These are phyloP conservation scores for Cebidichthys violaceus DNA, from an alignment of 2,113 vertebrate genomes.

Conservation along the genomic window DNA sequence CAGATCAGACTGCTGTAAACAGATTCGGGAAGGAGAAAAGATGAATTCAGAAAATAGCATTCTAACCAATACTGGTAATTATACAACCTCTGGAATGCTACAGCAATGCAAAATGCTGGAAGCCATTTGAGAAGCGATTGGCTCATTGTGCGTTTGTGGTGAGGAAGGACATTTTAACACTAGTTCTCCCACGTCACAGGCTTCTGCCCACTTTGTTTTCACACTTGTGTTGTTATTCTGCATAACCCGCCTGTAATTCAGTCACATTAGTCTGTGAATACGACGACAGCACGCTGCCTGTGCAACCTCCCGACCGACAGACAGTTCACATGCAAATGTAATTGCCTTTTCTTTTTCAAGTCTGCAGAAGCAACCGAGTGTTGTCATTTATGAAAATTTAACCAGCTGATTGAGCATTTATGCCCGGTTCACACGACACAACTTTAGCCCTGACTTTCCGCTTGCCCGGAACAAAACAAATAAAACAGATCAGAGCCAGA, in stretches of 20 bases:
- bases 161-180: constrained; percentile 58
- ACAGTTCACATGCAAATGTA: constrained; percentile 32
- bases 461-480: neutral
- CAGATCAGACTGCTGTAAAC: constrained; percentile 35
- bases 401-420: constrained; percentile 15
- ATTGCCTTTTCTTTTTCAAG: constrained; percentile 1
- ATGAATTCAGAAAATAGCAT: constrained; percentile 50
- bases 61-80: constrained; percentile 64
- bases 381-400: neutral
- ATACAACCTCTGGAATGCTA: constrained; percentile 62
- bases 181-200: constrained; percentile 43
- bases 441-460: neutral
- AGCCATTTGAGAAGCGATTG: constrained; percentile 44
- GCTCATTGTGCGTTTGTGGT: constrained; percentile 43
- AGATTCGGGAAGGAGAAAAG: constrained; percentile 7
- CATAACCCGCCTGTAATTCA: constrained; percentile 23
- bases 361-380: neutral
- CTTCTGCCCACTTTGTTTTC: constrained; percentile 51
- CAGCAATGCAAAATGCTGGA: constrained; percentile 52
- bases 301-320: constrained; percentile 47
- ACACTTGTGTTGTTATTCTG: constrained; percentile 36
- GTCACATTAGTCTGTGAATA: constrained; percentile 17
- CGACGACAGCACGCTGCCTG: constrained; percentile 1
- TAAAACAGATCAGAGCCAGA: neutral
- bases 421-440: neutral